phyloP scores from a whole-genome alignment of 2,888 invertebrate genomes.

The Anaspis maculata region DNA sequence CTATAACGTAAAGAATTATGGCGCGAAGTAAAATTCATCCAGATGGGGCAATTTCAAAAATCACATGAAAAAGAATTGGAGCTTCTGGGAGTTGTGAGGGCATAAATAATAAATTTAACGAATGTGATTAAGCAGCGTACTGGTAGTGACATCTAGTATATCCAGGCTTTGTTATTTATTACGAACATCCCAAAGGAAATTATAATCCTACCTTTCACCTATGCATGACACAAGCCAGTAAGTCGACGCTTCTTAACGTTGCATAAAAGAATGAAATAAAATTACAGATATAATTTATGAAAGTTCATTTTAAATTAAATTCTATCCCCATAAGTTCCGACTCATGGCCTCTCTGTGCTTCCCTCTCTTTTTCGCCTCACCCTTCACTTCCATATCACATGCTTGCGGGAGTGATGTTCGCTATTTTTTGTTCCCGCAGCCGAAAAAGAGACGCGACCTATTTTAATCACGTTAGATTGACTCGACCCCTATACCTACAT shows the following conservation, averaged over 20 bases:
- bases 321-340: conserved; percentile 21
- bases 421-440: too few relatives aligned
- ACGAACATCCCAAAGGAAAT: conserved; percentile 39
- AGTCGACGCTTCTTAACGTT: conserved; percentile 19
- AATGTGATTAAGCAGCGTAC: conserved; percentile 33
- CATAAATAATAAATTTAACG: conserved; percentile 32
- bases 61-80: conserved; percentile 38
- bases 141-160: conserved; percentile 31
- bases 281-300: conserved; percentile 34
- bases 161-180: conserved; percentile 24
- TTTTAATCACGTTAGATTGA: too few relatives aligned
- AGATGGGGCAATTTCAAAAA: conserved; percentile 20
- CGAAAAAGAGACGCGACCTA: too few relatives aligned
- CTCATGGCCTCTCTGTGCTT: not conserved
- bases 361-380: too few relatives aligned
- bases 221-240: conserved; percentile 12
- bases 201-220: conserved; percentile 33
- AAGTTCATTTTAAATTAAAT: conserved; percentile 35
- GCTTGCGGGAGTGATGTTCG: too few relatives aligned
- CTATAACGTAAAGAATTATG: too few relatives aligned
- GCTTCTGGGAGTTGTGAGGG: conserved; percentile 37
- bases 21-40: too few relatives aligned
- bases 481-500: too few relatives aligned
- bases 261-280: conserved; percentile 31
- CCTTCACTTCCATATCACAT: too few relatives aligned